These are phyloP conservation scores for Hylia prasina DNA, from an alignment of 2,113 vertebrate genomes.

Conservation along the genomic window DNA sequence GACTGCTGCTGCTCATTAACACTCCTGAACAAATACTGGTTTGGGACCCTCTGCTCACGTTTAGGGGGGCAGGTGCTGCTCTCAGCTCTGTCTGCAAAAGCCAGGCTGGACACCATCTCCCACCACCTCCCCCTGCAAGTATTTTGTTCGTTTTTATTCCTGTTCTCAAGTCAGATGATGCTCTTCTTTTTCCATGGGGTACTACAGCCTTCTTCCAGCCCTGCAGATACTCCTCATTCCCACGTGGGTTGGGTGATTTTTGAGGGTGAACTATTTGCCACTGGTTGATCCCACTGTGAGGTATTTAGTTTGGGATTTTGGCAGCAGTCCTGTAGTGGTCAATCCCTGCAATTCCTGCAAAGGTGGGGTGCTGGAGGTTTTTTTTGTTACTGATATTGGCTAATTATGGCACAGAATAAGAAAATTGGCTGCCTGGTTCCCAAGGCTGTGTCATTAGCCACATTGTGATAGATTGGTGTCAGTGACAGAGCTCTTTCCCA, in stretches of 20 bases:
- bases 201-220: not conserved
- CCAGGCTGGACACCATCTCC: not conserved
- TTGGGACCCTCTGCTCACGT: not conserved
- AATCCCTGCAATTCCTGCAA: not conserved
- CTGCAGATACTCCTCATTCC: not conserved
- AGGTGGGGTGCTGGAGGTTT: not conserved
- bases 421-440: conserved; percentile 3
- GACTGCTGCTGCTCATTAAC: not conserved
- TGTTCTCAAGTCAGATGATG: not conserved
- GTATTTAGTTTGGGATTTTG: not conserved
- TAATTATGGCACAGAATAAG: conserved; percentile 51
- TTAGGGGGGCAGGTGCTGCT: not conserved
- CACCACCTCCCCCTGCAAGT: fast-evolving
- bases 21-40: not conserved
- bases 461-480: conserved; percentile 45
- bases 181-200: not conserved
- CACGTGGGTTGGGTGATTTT: not conserved
- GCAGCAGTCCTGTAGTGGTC: not conserved
- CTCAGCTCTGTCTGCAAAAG: not conserved
- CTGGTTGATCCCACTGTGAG: not conserved
- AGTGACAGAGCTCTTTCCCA: conserved; percentile 39
- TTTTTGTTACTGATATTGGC: conserved; percentile 24
- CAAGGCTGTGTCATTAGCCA: conserved; percentile 47
- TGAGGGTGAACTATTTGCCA: not conserved
- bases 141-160: not conserved